These are phyloP conservation scores for Pectinophora gossypiella DNA, from an alignment of 1,140 invertebrate species.

Conservation along the genomic window DNA sequence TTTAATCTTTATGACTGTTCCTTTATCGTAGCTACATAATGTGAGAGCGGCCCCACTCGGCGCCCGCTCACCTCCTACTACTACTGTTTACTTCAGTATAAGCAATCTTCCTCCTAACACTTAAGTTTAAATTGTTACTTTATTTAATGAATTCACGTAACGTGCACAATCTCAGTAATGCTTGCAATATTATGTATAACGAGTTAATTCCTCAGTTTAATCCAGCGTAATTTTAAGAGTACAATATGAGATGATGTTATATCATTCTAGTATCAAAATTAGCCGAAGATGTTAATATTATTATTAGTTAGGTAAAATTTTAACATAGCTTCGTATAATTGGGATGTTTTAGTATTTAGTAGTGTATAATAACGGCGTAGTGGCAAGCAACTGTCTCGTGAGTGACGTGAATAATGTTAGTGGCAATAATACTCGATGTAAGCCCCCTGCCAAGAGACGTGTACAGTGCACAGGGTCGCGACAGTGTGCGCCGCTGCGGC, in stretches of 20 bases:
- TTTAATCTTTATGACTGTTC: constrained; percentile 75
- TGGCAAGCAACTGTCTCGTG: constrained; percentile 68
- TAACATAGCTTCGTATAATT: constrained; percentile 76
- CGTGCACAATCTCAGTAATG: constrained; percentile 76
- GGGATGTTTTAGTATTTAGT: constrained; percentile 75
- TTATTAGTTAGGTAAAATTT: constrained; percentile 75
- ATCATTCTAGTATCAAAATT: constrained; percentile 77
- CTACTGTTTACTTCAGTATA: constrained; percentile 43
- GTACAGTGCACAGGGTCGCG: constrained; percentile 45
- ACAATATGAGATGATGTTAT: constrained; percentile 76
- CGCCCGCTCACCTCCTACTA: constrained; percentile 12
- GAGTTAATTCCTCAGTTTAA: constrained; percentile 70
- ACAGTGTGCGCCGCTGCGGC: constrained; percentile 18
- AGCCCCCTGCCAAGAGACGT: constrained; percentile 56
- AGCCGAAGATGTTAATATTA: constrained; percentile 75
- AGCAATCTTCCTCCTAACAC: constrained; percentile 49
- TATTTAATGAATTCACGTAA: constrained; percentile 56
- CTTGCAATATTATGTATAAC: constrained; percentile 74
- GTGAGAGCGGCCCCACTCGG: constrained; percentile 18
- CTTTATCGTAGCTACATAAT: constrained; percentile 57
- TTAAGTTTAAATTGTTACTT: constrained; percentile 46
- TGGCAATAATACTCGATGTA: constrained; percentile 74
- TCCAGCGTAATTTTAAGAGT: constrained; percentile 76
- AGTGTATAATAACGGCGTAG: constrained; percentile 68
- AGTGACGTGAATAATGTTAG: constrained; percentile 57